These are phyloP conservation scores for Phocoena phocoena DNA, from an alignment of 2,113 vertebrate genomes.

Conservation along the genomic window DNA sequence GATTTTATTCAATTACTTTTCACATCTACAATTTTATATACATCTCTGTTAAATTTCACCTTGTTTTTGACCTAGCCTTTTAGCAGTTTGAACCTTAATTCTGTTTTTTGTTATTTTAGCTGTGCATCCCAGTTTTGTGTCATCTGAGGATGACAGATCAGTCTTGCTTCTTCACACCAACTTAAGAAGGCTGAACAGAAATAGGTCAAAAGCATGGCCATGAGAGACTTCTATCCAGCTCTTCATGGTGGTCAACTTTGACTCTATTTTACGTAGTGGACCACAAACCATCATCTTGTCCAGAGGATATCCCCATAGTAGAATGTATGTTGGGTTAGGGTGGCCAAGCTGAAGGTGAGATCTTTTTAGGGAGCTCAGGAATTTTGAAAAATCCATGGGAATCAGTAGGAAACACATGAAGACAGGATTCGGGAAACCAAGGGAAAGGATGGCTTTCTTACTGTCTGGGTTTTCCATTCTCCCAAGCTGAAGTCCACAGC, in stretches of 20 bases:
- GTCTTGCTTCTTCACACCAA: neutral
- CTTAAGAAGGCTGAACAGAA: neutral
- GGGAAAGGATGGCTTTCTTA: slow-evolving; percentile 75
- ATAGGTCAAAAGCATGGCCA: neutral
- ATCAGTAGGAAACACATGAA: neutral
- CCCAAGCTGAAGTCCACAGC: slow-evolving; percentile 84
- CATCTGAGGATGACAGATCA: neutral
- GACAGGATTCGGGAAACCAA: neutral
- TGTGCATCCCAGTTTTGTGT: neutral
- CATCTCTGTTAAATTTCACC: slow-evolving; percentile 11
- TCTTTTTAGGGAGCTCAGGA: neutral
- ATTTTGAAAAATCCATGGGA: neutral
- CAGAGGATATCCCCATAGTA: neutral
- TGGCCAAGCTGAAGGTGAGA: neutral
- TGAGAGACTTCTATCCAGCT: neutral
- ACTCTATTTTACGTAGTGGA: neutral
- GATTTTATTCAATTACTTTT: neutral
- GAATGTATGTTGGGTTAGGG: neutral
- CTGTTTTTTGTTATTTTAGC: slow-evolving; percentile 15
- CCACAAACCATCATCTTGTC: neutral
- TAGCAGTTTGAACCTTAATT: slow-evolving; percentile 2
- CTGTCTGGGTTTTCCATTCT: slow-evolving; percentile 85
- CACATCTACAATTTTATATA: neutral
- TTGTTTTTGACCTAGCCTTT: neutral
- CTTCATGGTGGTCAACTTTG: neutral